These are phyloP conservation scores for Megaleporinus macrocephalus DNA, from an alignment of 2,113 vertebrate species.

Conservation along the genomic window DNA sequence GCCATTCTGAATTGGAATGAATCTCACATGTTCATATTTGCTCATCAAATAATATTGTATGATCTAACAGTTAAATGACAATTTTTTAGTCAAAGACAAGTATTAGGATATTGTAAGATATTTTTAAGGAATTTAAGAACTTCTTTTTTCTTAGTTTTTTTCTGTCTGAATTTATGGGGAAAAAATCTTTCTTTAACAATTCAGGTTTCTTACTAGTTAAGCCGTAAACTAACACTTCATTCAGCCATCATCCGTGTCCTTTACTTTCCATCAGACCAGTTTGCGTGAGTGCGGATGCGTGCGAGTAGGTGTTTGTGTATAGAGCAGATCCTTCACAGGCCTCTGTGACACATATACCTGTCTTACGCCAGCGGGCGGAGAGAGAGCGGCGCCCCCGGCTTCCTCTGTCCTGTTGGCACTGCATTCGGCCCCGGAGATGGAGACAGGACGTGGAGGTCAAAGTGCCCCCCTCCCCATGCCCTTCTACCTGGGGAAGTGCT, in stretches of 20 bases:
- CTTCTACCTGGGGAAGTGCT: conserved; percentile 30
- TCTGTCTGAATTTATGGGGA: too few relatives aligned
- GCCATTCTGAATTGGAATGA: too few relatives aligned
- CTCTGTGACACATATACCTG: conserved; percentile 49
- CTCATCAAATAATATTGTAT: too few relatives aligned
- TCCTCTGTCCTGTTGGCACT: conserved; percentile 65
- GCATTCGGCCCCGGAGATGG: conserved; percentile 63
- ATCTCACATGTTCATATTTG: too few relatives aligned
- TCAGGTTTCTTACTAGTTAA: too few relatives aligned
- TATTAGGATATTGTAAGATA: too few relatives aligned
- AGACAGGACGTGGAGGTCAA: conserved; percentile 65
- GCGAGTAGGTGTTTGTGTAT: conserved; percentile 12
- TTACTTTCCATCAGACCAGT: conserved; percentile 42
- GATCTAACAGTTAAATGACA: too few relatives aligned
- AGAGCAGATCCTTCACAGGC: conserved; percentile 32
- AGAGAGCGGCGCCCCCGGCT: conserved; percentile 53
- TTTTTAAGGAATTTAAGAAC: too few relatives aligned
- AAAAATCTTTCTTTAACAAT: too few relatives aligned
- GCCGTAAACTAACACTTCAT: not conserved
- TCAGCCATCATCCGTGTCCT: not conserved
- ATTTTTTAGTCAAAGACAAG: too few relatives aligned
- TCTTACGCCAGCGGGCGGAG: conserved; percentile 51
- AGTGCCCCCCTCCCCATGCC: conserved; percentile 51
- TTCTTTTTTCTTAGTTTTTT: too few relatives aligned
- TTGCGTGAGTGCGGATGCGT: conserved; percentile 67